phyloP scores from a whole-genome alignment of 1,140 invertebrate genomes.

The Homarus americanus region DNA sequence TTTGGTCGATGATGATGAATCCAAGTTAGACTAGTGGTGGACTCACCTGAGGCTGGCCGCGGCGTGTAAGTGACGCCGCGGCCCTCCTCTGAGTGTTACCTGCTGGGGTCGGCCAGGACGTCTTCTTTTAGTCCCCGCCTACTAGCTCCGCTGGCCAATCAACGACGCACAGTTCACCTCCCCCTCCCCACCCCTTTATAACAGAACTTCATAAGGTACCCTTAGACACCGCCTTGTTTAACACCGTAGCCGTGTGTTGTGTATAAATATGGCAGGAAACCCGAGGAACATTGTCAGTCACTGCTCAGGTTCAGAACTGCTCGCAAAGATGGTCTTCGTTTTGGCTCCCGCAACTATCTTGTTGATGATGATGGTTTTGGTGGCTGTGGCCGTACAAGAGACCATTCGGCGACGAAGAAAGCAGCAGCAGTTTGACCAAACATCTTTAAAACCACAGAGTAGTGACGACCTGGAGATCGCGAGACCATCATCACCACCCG shows the following conservation, averaged over 20 bases:
- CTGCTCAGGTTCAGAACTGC: constrained; percentile 58
- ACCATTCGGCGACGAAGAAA: constrained; percentile 48
- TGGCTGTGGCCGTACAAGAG: constrained; percentile 50
- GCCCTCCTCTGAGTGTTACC: constrained; percentile 24
- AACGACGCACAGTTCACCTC: not conserved
- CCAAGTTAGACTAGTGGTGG: not conserved
- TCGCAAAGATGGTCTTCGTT: constrained; percentile 64
- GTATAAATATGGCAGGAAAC: constrained; percentile 63
- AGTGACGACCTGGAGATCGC: constrained; percentile 68
- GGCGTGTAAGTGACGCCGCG: constrained; percentile 51
- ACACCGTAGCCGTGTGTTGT: not conserved
- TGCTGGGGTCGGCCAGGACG: not conserved
- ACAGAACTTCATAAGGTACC: not conserved
- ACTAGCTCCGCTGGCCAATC: constrained; percentile 22
- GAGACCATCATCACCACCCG: constrained; percentile 77
- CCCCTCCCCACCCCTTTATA: too few species aligned
- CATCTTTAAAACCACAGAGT: constrained; percentile 14
- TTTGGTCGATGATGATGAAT: not conserved
- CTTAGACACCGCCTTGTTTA: not conserved
- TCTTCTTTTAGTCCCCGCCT: constrained; percentile 23
- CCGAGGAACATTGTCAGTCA: constrained; percentile 41
- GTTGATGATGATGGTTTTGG: constrained; percentile 48
- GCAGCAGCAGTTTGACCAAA: constrained; percentile 34
- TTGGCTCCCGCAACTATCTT: constrained; percentile 55
- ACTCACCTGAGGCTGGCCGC: constrained; percentile 62